These are phyloP conservation scores for Scleropages formosus DNA, from an alignment of 2,797 vertebrate genomes.

Conservation along the genomic window DNA sequence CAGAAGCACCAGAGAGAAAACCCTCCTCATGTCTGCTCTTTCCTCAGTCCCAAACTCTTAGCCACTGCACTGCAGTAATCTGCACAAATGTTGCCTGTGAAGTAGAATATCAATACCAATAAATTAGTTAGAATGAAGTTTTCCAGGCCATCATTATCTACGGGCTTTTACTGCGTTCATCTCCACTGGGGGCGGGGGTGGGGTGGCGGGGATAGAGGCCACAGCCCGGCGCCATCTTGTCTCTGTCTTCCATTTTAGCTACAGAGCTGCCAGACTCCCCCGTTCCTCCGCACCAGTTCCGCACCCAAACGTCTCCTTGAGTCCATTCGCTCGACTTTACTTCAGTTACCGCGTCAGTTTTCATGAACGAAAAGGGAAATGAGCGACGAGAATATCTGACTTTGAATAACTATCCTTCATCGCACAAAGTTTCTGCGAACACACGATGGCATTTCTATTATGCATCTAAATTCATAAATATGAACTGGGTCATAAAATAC, in stretches of 20 bases:
- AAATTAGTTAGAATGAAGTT: not conserved
- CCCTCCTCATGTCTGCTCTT: not conserved
- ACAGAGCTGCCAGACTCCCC: not conserved
- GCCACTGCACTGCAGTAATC: not conserved
- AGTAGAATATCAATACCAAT: not conserved
- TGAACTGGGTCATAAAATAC: no score
- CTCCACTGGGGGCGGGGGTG: not conserved
- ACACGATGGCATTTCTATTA: no score
- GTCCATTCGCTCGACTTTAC: no score
- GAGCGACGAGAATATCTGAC: no score
- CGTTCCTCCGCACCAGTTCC: not conserved
- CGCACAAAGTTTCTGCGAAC: no score
- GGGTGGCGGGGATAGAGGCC: not conserved
- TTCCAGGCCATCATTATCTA: not conserved
- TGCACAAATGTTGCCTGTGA: not conserved
- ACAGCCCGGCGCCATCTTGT: slow-evolving; percentile 18
- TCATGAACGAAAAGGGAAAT: no score
- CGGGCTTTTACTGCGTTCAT: not conserved
- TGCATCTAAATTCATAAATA: no score
- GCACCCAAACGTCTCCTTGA: not conserved
- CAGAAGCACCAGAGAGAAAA: slow-evolving; percentile 40
- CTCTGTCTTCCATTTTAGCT: slow-evolving; percentile 25
- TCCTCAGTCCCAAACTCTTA: not conserved
- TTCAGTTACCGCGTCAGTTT: no score
- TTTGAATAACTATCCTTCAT: no score